Evolutionary conservation across 2,888 invertebrate species (phyloP), one percentile per base, ranked within the genome.

Genomic region (Sclerodermus sp.): DNA sequence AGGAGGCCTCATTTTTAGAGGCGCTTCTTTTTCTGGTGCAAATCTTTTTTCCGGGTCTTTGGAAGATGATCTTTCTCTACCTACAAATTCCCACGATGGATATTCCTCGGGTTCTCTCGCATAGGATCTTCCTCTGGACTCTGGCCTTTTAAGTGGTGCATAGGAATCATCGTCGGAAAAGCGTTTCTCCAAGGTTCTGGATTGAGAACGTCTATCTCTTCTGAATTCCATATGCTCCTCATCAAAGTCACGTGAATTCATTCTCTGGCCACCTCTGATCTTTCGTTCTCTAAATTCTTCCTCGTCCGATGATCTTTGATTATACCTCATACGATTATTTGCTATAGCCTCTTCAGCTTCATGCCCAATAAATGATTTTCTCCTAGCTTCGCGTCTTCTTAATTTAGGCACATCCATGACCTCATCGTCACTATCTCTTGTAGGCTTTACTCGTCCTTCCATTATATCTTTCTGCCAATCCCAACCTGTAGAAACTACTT

Each of bases 81-180:
- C 59, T 37, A 62, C 53, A 6, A 58, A 59, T 16, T 68, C 69
- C 66, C 67, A 66, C 1, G 65, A 62, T 45, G 61, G 63, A 42
- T 61, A 54, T 48, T 68, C 69, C 42, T 61, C 68, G 17, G 55
- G 50, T 47, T 64, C 66, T 34, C 45, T 61, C 32, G 4, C 12
- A 13, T 34, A 12, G 4, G 54, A 57, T 45, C 55, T 61, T 55
- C 66, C 45, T 44, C 60, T 60, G 1, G 66, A 66, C 1, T 58
- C 60, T 6, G 58, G 50, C n/a, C 59, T 55, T 1, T 47, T 37
- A 6, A 41, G 39, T 10, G 30, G 9, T n/a, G 3, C 16, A 8
- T 23, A n/a, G 6, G n/a, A 40, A 2, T 49, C 49, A n/a, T 44
- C 44, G 6, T 9, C 9, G 23, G 17, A 12, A n/a, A 13, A 18